phyloP scores from a whole-genome alignment of 2,888 invertebrate genomes.

The Melikaiella ostensackeni region DNA sequence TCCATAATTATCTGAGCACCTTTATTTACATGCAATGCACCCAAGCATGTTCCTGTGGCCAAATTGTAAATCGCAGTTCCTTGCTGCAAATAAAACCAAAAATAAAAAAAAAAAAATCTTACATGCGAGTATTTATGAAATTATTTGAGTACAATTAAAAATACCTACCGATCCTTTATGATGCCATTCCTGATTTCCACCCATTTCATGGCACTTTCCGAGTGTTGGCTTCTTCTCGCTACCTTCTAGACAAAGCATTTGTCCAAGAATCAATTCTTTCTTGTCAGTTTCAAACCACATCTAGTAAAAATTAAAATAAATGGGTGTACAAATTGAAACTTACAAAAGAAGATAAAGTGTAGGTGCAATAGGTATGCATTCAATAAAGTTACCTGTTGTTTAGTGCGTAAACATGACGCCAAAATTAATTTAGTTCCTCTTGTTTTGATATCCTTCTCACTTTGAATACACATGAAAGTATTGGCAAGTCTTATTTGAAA shows the following conservation, averaged over 20 bases:
- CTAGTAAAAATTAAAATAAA: constrained; percentile 74
- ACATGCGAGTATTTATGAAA: no score
- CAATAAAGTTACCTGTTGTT: constrained; percentile 82
- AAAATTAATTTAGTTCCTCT: constrained; percentile 86
- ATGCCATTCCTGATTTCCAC: constrained; percentile 95
- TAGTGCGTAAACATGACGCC: constrained; percentile 83
- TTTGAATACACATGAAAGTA: constrained; percentile 88
- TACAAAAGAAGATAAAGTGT: no score
- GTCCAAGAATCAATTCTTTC: constrained; percentile 89
- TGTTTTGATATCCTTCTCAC: constrained; percentile 86
- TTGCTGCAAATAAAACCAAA: constrained; percentile 78
- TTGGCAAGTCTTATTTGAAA: constrained; percentile 86
- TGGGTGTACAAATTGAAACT: background rate
- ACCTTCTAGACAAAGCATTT: constrained; percentile 91
- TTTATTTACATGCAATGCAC: constrained; percentile 77
- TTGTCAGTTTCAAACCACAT: constrained; percentile 92
- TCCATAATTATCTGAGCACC: constrained; percentile 80
- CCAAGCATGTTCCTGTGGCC: constrained; percentile 91
- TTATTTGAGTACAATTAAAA: background rate
- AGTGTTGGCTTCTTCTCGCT: constrained; percentile 82
- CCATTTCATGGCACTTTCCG: constrained; percentile 95
- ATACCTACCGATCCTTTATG: constrained; percentile 84
- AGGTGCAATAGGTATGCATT: background rate
- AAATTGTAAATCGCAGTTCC: constrained; percentile 90
- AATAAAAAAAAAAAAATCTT: background rate